Percentiles rank a stretch among this genome's conserved stretches.
phyloP scores from a whole-genome alignment of 2,888 invertebrate species.

The Nomada goodeniana region DNA sequence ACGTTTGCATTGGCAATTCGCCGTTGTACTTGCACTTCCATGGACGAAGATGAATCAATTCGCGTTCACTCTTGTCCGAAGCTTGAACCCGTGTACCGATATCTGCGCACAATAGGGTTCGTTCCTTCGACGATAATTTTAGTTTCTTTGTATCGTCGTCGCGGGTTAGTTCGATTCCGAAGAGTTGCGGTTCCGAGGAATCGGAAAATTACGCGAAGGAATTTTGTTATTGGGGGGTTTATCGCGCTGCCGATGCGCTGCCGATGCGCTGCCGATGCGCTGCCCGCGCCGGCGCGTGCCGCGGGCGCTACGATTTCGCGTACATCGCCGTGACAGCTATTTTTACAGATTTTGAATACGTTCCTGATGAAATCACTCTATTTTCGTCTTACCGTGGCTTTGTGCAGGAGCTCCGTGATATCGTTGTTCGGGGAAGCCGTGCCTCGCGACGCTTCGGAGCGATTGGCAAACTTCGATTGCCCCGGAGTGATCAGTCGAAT shows the following conservation, averaged over 20 bases:
- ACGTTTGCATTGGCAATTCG: too few species aligned
- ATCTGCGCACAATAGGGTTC: too few species aligned
- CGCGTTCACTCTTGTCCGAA: too few species aligned
- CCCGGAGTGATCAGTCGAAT: too few species aligned
- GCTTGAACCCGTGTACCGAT: too few species aligned
- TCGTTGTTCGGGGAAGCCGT: neutral
- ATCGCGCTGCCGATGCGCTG: conserved; percentile 7
- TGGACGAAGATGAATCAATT: too few species aligned
- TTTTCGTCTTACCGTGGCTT: neutral
- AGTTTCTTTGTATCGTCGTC: neutral
- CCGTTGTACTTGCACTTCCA: too few species aligned
- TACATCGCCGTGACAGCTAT: neutral
- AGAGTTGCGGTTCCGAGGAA: conserved; percentile 16
- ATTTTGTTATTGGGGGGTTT: conserved; percentile 22
- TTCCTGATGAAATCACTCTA: conserved; percentile 35
- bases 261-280: neutral
- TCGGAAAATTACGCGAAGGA: neutral
- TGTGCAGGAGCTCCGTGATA: neutral
- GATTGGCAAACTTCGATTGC: too few species aligned
- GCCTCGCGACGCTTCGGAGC: too few species aligned
- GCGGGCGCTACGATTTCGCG: neutral
- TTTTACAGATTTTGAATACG: conserved; percentile 2
- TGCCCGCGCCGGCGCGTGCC: conserved; percentile 27
- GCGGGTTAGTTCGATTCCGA: conserved; percentile 3
- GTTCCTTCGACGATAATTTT: too few species aligned